A percentile compares a stretch with the other conserved stretches of the same genome.
Evolutionary conservation across 2,888 invertebrate species (phyloP).

Genomic region (Drosophila gaucha): DNA sequence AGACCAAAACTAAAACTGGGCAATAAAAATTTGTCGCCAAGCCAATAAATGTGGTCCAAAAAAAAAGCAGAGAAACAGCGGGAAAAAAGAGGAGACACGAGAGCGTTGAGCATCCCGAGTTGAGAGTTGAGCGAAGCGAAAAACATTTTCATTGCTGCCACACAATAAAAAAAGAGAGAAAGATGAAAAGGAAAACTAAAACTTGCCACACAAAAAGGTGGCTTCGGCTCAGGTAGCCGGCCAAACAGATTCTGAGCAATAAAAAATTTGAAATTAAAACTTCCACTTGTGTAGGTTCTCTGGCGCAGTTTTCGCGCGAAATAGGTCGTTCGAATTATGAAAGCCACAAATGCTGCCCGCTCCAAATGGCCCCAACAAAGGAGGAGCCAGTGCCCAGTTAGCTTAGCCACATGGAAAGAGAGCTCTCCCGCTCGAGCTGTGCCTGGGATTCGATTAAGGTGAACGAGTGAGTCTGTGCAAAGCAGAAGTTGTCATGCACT

Average conservation of each 20-base stretch:
- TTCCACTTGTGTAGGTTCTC: slow-evolving; percentile 50
- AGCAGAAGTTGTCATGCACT: too few relatives aligned
- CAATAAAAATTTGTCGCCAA: slow-evolving; percentile 78
- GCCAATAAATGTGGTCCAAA: slow-evolving; percentile 70
- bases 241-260: slow-evolving; percentile 63
- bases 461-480: background rate
- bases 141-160: slow-evolving; percentile 64
- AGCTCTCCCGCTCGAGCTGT: too few relatives aligned
- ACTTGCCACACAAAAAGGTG: slow-evolving; percentile 42
- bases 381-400: background rate
- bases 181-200: background rate
- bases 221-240: slow-evolving; percentile 42
- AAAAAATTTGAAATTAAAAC: slow-evolving; percentile 76
- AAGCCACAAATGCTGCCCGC: slow-evolving; percentile 30
- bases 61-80: background rate
- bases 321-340: slow-evolving; percentile 69
- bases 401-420: background rate
- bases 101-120: background rate
- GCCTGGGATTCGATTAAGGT: slow-evolving; percentile 1
- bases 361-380: slow-evolving; percentile 28
- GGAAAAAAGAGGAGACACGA: slow-evolving; percentile 6
- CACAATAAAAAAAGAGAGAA: slow-evolving; percentile 17
- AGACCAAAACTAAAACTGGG: slow-evolving; percentile 60
- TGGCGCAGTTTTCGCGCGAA: slow-evolving; percentile 52
- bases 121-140: slow-evolving; percentile 26